A percentile compares a stretch with the other conserved stretches of the same genome.
phyloP scores from a whole-genome alignment of 2,113 vertebrate species.

The Porphyrio hochstetteri region DNA sequence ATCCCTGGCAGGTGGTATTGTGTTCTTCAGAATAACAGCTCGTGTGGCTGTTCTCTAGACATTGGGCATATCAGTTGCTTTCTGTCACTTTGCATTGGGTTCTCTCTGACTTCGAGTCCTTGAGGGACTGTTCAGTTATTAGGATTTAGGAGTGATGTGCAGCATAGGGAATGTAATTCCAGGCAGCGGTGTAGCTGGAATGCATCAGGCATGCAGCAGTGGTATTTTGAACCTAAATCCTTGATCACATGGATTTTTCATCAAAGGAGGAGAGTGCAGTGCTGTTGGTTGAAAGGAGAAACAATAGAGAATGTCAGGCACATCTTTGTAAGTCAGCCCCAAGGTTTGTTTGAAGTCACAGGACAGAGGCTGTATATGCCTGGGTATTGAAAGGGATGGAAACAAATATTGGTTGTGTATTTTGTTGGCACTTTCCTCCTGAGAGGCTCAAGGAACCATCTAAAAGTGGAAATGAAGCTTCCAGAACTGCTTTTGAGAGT shows the following conservation, averaged over 20 bases:
- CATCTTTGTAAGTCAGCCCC: neutral
- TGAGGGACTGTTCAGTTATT: neutral
- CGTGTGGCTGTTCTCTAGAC: neutral
- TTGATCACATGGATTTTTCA: neutral
- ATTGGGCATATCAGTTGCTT: neutral
- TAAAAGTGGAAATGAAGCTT: neutral
- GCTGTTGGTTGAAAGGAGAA: neutral
- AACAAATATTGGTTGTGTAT: neutral
- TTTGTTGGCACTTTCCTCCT: neutral
- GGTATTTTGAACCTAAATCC: neutral
- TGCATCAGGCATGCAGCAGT: neutral
- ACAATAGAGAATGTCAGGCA: neutral
- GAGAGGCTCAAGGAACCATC: neutral
- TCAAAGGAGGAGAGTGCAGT: neutral
- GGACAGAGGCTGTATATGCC: neutral
- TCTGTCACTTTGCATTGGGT: neutral
- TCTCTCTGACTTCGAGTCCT: neutral
- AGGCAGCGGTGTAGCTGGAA: neutral
- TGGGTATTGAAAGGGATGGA: neutral
- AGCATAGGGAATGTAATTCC: neutral
- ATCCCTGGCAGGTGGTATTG: neutral
- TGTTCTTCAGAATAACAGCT: neutral
- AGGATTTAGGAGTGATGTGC: neutral
- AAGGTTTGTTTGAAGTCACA: neutral
- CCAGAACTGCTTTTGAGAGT: neutral